Base-by-base conservation (phyloP, 2,113 vertebrate genomes). In the Sylvia atricapilla region DNA sequence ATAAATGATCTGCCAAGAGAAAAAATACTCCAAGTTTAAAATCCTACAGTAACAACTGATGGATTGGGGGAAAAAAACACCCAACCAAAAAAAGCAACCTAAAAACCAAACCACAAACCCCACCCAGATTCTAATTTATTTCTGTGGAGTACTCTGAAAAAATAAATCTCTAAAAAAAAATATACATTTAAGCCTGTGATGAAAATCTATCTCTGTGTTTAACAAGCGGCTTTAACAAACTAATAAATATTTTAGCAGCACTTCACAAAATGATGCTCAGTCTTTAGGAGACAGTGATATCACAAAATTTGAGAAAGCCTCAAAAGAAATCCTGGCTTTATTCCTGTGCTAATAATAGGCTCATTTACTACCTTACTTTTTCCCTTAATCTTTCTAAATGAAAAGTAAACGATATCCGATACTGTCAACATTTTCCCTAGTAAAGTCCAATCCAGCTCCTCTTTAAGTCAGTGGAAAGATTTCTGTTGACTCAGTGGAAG, bases 351-450 rank as follows among this genome's bases (percentile, higher is more conserved):
- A 96, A 95, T 96, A 96, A 95, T 96, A 93, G 77, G n/a, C 24
- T 94, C 76, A 86, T 90, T 93, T 92, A 75, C 67, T 86, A 75
- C 58, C 63, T 93, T 83, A 76, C 94, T 93, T 92, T 92, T 95
- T 77, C 86, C 94, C 94, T 84, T 87, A 90, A 95, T 94, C 77
- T 87, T 95, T 75, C 90, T 96, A 96, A 96, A 97, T 89, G 88
- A 95, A 95, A 96, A 96, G 68, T 84, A 93, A 95, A 94, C 1
- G 64, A 78, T 93, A 96, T 86, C 49, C 84, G 80, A 95, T 90
- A 90, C 73, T 87, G 83, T 93, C 94, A 96, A 95, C 94, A 97
- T 97, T 96, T 97, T 96, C 93, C 95, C 80, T 87, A 96, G 92
- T 90, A 93, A 93, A 96, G 90, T 68, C 92, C 15, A 35, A 87